Percentiles rank a stretch among this genome's conserved stretches.
Evolutionary conservation across 2,113 vertebrate species (phyloP).

Genomic region (Oryzias celebensis): DNA sequence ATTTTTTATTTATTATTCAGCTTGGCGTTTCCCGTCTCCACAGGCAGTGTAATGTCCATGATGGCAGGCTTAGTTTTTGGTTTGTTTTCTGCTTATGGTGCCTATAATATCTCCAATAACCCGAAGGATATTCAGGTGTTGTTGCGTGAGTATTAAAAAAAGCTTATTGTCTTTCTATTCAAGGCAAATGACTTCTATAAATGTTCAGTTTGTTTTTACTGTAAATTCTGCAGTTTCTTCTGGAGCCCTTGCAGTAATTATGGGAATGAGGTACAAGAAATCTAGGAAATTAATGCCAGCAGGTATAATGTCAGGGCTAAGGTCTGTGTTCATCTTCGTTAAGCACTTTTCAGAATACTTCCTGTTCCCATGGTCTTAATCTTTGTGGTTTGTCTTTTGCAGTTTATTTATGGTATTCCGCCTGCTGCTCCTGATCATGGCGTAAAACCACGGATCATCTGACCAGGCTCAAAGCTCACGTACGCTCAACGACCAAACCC

Average conservation of each 20-base stretch:
- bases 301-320: constrained; percentile 85
- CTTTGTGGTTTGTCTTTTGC: constrained; percentile 38
- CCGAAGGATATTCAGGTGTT: constrained; percentile 84
- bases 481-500: background rate
- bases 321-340: constrained; percentile 72
- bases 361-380: background rate
- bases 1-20: background rate
- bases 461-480: background rate
- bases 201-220: too few species aligned
- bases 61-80: constrained; percentile 88
- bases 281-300: constrained; percentile 91
- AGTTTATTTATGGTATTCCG: constrained; percentile 92
- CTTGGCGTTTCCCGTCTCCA: constrained; percentile 8
- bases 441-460: constrained; percentile 27
- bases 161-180: background rate
- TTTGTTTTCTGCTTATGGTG: constrained; percentile 85
- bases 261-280: constrained; percentile 91
- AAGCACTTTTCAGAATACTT: background rate
- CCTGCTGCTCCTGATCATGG: constrained; percentile 74
- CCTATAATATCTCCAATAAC: constrained; percentile 81
- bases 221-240: constrained; percentile 77
- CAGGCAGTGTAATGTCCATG: constrained; percentile 89
- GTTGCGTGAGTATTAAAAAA: constrained; percentile 80
- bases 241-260: constrained; percentile 82
- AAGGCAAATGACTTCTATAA: too few species aligned